Evolutionary conservation across 2,888 invertebrate genomes (phyloP).

Genomic region (Aleiodes leptofemur): DNA sequence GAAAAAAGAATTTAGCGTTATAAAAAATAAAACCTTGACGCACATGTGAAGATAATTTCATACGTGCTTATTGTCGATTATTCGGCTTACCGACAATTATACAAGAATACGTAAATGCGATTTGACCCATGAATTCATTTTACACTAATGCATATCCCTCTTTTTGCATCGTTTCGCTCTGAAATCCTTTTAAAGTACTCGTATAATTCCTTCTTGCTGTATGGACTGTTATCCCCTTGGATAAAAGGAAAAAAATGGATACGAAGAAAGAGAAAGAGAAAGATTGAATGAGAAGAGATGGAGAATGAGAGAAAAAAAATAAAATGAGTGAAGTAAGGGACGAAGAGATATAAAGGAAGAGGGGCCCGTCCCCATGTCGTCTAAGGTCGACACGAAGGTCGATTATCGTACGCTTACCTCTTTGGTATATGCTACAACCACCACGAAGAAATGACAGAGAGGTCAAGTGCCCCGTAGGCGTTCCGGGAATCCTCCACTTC

Average conservation of each 20-base stretch:
- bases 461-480: conserved; percentile 47
- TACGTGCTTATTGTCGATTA: too few relatives aligned
- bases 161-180: neutral
- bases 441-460: conserved; percentile 24
- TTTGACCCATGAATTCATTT: conserved; percentile 15
- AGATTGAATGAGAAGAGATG: too few relatives aligned
- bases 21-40: too few relatives aligned
- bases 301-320: too few relatives aligned
- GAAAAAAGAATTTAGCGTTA: too few relatives aligned
- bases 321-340: too few relatives aligned
- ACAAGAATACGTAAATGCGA: neutral
- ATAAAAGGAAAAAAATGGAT: neutral
- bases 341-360: neutral
- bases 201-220: neutral
- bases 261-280: too few relatives aligned
- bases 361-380: conserved; percentile 39
- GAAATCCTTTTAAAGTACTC: conserved; percentile 20
- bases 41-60: too few relatives aligned
- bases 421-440: conserved; percentile 20
- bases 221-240: conserved; percentile 9
- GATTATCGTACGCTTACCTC: conserved; percentile 52
- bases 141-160: too few relatives aligned
- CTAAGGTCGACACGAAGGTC: conserved; percentile 44
- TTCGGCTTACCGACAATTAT: too few relatives aligned
- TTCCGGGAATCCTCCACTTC: conserved; percentile 64